phyloP scores from a whole-genome alignment of 2,888 invertebrate species.

The Epinotia nisella region DNA sequence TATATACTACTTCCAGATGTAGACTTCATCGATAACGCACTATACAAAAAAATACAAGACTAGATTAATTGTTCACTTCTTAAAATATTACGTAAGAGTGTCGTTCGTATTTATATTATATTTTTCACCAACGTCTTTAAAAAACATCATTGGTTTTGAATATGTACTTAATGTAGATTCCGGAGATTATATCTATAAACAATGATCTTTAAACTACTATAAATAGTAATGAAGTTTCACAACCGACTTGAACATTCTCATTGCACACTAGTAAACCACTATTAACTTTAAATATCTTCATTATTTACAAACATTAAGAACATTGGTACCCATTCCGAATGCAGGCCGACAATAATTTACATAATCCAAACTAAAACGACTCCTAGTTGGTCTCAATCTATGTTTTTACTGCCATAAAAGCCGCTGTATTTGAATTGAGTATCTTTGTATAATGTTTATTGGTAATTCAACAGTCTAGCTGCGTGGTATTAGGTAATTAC shows the following conservation, averaged over 20 bases:
- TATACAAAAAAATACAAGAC: no score
- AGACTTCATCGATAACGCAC: no score
- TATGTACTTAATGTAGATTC: background rate
- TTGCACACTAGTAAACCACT: constrained; percentile 21
- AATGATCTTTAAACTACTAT: constrained; percentile 4
- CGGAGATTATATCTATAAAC: constrained; percentile 11
- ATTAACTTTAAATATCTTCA: constrained; percentile 38
- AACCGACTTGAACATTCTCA: constrained; percentile 8
- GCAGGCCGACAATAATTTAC: constrained; percentile 40
- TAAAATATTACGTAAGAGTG: no score
- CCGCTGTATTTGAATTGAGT: constrained; percentile 26
- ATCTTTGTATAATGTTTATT: constrained; percentile 30
- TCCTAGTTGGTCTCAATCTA: constrained; percentile 42
- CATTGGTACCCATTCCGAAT: constrained; percentile 45
- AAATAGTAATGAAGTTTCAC: constrained; percentile 29
- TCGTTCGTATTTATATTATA: no score
- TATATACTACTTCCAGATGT: no score
- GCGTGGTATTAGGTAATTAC: constrained; percentile 14
- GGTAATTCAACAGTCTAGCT: constrained; percentile 23
- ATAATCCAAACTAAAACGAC: constrained; percentile 38
- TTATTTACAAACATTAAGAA: constrained; percentile 46
- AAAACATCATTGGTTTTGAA: background rate
- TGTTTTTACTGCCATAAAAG: constrained; percentile 36
- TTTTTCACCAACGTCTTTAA: no score
- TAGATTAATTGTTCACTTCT: no score